Evolutionary conservation across 1,140 invertebrate species (phyloP).

Genomic region (Liolophura sinensis): DNA sequence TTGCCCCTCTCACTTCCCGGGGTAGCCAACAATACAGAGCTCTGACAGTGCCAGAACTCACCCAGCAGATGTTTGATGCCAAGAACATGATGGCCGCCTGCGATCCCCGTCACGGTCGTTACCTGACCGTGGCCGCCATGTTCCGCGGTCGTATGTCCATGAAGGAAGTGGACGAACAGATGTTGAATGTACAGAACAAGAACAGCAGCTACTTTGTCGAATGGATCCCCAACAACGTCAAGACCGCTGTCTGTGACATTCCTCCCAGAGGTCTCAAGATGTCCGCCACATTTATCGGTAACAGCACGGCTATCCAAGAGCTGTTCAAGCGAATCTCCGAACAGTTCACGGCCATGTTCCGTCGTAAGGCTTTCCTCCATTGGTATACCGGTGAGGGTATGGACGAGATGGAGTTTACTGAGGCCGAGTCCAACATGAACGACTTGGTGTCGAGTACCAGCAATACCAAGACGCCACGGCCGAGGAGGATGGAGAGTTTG

Average conservation of each 20-base stretch:
- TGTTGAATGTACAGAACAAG: slow-evolving; percentile 35
- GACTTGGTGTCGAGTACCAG: slow-evolving; percentile 92
- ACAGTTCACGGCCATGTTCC: slow-evolving; percentile 65
- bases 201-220: slow-evolving; percentile 79
- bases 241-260: slow-evolving; percentile 83
- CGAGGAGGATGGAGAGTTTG: slow-evolving; percentile 79
- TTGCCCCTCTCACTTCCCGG: slow-evolving; percentile 70
- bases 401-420: slow-evolving; percentile 80
- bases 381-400: slow-evolving; percentile 86
- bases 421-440: slow-evolving; percentile 80
- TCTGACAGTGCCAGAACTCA: slow-evolving; percentile 64
- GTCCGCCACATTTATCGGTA: slow-evolving; percentile 79
- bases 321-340: slow-evolving; percentile 76
- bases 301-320: slow-evolving; percentile 72
- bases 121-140: slow-evolving; percentile 78
- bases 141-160: slow-evolving; percentile 95
- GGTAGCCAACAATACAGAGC: slow-evolving; percentile 64
- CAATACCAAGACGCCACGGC: slow-evolving; percentile 88
- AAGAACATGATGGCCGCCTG: slow-evolving; percentile 80
- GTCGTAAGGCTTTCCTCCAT: slow-evolving; percentile 76
- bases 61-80: slow-evolving; percentile 72
- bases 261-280: slow-evolving; percentile 87
- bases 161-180: slow-evolving; percentile 73
- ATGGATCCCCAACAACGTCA: slow-evolving; percentile 90
- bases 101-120: slow-evolving; percentile 69